Evolutionary conservation across 53 echinoderm and acorn worm genomes (phyloP).

Genomic region (Antedon mediterranea): DNA sequence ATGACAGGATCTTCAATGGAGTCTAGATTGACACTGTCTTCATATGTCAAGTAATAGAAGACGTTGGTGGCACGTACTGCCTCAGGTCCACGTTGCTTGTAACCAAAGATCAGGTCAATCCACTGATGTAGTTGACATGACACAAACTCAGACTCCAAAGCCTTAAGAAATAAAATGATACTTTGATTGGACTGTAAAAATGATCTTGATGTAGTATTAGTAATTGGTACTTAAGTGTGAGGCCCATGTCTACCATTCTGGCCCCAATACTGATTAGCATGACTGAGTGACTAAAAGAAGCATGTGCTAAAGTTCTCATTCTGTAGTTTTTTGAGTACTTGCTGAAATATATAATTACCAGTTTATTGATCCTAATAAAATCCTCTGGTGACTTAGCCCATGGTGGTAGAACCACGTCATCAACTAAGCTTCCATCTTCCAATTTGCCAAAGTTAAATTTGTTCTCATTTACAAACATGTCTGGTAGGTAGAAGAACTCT

Average conservation of each 20-base stretch:
- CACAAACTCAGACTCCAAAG: conserved; percentile 97
- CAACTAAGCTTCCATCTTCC: conserved; percentile 72
- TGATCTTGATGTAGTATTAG: too few species aligned
- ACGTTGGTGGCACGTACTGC: conserved; percentile 88
- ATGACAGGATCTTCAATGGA: conserved; percentile 88
- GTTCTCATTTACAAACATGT: conserved; percentile 85
- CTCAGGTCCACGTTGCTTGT: conserved; percentile 96
- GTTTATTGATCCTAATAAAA: conserved; percentile 93
- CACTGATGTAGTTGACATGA: conserved; percentile 98
- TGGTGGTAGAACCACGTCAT: conserved; percentile 75
- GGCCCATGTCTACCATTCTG: too few species aligned
- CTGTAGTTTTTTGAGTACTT: too few species aligned
- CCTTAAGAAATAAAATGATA: conserved; percentile 22
- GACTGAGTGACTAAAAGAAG: too few species aligned
- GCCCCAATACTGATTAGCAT: too few species aligned
- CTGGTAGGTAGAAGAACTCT: conserved; percentile 96
- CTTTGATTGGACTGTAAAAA: too few species aligned
- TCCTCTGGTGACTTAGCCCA: conserved; percentile 98
- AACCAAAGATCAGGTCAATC: conserved; percentile 98
- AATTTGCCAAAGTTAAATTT: conserved; percentile 58
- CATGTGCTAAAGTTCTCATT: too few species aligned
- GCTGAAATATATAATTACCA: too few species aligned
- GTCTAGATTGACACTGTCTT: conserved; percentile 90
- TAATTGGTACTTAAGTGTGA: too few species aligned
- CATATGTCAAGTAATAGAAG: conserved; percentile 96